Percentiles rank a stretch among this genome's conserved stretches.
These are phyloP conservation scores for Prunella fulvescens DNA, from an alignment of 2,113 vertebrate species.

Conservation along the genomic window DNA sequence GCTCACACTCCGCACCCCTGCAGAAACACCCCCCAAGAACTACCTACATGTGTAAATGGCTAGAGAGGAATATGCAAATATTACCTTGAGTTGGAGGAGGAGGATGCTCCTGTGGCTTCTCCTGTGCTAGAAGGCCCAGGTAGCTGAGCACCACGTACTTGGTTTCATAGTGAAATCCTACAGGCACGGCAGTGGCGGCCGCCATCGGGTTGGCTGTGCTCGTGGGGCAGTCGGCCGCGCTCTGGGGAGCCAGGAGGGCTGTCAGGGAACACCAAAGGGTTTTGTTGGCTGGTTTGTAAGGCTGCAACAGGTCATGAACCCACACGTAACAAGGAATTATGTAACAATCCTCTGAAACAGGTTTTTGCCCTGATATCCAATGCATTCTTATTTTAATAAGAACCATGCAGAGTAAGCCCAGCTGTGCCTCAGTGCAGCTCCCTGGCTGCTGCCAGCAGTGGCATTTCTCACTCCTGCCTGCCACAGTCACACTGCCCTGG, in stretches of 20 bases:
- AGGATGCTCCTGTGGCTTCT: constrained; percentile 65
- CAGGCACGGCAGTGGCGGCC: constrained; percentile 79
- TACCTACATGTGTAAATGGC: accelerated
- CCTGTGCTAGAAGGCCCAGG: constrained; percentile 77
- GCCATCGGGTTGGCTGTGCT: constrained; percentile 66
- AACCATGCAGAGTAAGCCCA: background rate
- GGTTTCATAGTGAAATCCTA: constrained; percentile 92
- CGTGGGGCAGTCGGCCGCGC: background rate
- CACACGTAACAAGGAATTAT: background rate
- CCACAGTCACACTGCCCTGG: background rate
- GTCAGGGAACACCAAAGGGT: background rate
- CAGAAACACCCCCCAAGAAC: background rate
- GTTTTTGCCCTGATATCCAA: background rate
- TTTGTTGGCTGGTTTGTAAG: background rate
- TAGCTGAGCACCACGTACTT: constrained; percentile 91
- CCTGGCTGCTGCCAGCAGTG: background rate
- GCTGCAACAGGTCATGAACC: background rate
- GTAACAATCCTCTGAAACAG: background rate
- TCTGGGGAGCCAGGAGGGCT: background rate
- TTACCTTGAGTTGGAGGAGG: constrained; percentile 68
- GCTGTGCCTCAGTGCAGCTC: background rate
- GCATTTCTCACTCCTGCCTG: background rate
- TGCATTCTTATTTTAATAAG: background rate
- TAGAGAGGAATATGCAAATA: background rate
- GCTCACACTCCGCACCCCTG: background rate